phyloP scores from a whole-genome alignment of 1,140 invertebrate species.

The Papilio aristodemus region DNA sequence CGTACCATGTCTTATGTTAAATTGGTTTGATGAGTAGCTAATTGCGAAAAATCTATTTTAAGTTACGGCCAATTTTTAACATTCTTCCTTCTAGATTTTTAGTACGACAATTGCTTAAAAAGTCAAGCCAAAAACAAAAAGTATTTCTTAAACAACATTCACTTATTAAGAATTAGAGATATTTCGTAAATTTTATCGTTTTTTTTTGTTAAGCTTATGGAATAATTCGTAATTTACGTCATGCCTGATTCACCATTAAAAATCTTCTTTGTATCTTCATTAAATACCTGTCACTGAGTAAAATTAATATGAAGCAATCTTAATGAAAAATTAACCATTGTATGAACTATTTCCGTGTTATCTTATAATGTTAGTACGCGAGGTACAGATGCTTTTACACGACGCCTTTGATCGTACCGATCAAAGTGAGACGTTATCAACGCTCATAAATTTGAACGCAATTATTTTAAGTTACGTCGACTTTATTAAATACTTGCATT shows the following conservation, averaged over 20 bases:
- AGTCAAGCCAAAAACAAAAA: too few relatives aligned
- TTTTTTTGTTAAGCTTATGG: too few relatives aligned
- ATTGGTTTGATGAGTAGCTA: too few relatives aligned
- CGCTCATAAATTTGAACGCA: constrained; percentile 54
- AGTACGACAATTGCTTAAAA: too few relatives aligned
- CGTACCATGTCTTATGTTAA: neutral
- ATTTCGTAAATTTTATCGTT: too few relatives aligned
- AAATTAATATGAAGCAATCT: neutral
- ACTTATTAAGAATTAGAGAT: too few relatives aligned
- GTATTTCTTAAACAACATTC: too few relatives aligned
- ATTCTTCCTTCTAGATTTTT: too few relatives aligned
- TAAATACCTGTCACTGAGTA: neutral
- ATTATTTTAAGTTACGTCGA: constrained; percentile 54
- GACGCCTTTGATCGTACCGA: constrained; percentile 46
- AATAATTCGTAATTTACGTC: too few relatives aligned
- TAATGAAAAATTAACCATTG: neutral
- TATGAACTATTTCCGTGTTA: constrained; percentile 26
- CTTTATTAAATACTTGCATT: constrained; percentile 28
- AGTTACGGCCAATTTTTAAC: too few relatives aligned
- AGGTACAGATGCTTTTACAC: constrained; percentile 50
- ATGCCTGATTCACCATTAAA: too few relatives aligned
- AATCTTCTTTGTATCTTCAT: neutral
- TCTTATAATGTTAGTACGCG: constrained; percentile 28
- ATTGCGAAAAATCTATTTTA: too few relatives aligned
- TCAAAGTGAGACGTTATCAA: constrained; percentile 60